Base-by-base conservation (phyloP, 2,797 vertebrate species). In the Astyanax mexicanus region DNA sequence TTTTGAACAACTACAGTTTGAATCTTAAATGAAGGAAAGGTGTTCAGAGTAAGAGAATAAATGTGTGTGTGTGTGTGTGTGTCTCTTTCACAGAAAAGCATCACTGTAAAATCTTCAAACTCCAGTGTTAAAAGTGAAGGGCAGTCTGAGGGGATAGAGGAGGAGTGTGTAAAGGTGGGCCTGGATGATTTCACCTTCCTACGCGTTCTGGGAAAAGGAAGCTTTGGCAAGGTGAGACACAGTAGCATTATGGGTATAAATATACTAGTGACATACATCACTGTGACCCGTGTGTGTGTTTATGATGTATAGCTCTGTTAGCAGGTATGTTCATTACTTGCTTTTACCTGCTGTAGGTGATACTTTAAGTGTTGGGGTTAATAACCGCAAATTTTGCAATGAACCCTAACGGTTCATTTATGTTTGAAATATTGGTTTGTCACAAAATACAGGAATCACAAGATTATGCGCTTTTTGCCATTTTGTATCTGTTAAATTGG, bases 121-220 rank as follows among this genome's bases (percentile, higher is more conserved):
- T 37, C 83, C 0, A 42, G 72, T 52, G 77, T 84, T 35, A 83
- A 49, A 44, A 79, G 32, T 37, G 27, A 12, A 6, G 11, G 32
- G 12, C 32, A 79, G 52, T 61, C 29, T 15, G 65, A 35, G 0
- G 71, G 72, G 4, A 3, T 8, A 40, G 66, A 77, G 51, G 73
- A 70, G 10, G 71, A 84, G 21, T 32, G 44, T 7, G 82, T 84
- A 38, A 86, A 80, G 3, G 86, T 96, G 8, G 94, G 95, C 29
- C 92, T 99, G 57, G 86, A 94, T 29, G 93, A 97, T 86, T 95
- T 99, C 77, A 94, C 93, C 0, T 99, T 99, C 84, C 91, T 99
- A 74, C 95, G 97, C 79, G 96, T 99, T 0, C 80, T 99, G 51
- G 98, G 98, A 47, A 99, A 99, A 74, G 98, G 98, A 82, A 99